phyloP scores from a whole-genome alignment of 2,113 vertebrate genomes.

The Sinocyclocheilus maitianheensis region DNA sequence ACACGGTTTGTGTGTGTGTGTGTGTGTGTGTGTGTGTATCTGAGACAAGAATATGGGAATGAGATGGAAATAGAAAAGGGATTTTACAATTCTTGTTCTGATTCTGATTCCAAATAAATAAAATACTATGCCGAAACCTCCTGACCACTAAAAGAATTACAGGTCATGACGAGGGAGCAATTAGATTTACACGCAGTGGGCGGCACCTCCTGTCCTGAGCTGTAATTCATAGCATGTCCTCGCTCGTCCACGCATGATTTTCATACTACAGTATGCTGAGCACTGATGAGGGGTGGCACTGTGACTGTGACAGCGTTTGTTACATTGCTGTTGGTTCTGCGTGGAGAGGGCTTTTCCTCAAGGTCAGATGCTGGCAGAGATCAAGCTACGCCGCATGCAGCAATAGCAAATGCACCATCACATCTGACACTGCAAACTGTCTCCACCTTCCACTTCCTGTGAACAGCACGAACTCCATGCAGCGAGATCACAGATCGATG shows the following conservation, averaged over 20 bases:
- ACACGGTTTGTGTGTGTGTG: too few species aligned
- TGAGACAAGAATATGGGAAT: neutral
- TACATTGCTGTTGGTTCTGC: neutral
- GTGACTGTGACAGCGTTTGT: neutral
- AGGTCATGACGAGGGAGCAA: neutral
- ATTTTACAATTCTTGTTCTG: neutral
- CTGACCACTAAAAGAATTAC: neutral
- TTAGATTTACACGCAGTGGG: neutral
- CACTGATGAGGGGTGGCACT: neutral
- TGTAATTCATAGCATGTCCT: neutral
- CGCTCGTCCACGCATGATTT: neutral
- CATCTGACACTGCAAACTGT: neutral
- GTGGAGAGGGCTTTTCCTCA: neutral
- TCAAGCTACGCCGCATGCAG: neutral
- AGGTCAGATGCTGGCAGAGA: neutral
- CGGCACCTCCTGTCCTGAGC: neutral
- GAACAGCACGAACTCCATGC: neutral
- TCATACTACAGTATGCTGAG: neutral
- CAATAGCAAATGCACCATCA: neutral
- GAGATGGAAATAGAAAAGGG: neutral
- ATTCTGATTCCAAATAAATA: too few species aligned
- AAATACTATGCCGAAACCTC: neutral
- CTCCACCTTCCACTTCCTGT: slow-evolving; percentile 4
- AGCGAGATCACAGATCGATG: neutral
- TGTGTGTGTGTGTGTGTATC: neutral